phyloP scores from a whole-genome alignment of 2,888 invertebrate species.

The Loripinus fragilis region DNA sequence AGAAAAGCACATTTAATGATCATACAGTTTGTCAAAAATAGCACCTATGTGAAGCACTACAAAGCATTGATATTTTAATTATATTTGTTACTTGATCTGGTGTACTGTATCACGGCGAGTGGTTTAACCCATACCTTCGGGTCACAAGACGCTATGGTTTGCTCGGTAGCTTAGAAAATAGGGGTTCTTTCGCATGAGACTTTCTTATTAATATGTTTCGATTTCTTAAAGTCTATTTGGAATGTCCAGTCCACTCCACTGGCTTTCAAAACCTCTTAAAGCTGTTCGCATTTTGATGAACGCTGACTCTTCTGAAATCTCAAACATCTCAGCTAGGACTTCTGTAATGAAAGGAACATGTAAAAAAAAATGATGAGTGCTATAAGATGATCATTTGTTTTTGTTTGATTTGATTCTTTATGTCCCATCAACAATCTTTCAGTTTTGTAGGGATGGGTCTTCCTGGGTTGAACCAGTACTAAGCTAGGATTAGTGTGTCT shows the following conservation, averaged over 20 bases:
- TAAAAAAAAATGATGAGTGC: background rate
- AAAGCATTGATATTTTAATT: no score
- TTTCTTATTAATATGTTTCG: no score
- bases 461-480: no score
- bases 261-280: background rate
- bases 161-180: background rate
- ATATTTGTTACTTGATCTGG: no score
- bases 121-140: background rate
- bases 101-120: background rate
- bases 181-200: no score
- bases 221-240: background rate
- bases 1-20: background rate
- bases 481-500: no score
- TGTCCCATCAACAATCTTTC: no score
- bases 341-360: constrained; percentile 6
- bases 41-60: constrained; percentile 4
- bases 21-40: background rate
- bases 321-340: background rate
- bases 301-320: background rate
- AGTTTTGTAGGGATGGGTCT: no score
- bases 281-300: constrained; percentile 1
- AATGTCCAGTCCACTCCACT: constrained; percentile 1
- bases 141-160: no score
- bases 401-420: no score
- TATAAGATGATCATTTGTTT: no score